These are phyloP conservation scores for Etheostoma perlongum DNA, from an alignment of 2,797 vertebrate genomes.

Conservation along the genomic window DNA sequence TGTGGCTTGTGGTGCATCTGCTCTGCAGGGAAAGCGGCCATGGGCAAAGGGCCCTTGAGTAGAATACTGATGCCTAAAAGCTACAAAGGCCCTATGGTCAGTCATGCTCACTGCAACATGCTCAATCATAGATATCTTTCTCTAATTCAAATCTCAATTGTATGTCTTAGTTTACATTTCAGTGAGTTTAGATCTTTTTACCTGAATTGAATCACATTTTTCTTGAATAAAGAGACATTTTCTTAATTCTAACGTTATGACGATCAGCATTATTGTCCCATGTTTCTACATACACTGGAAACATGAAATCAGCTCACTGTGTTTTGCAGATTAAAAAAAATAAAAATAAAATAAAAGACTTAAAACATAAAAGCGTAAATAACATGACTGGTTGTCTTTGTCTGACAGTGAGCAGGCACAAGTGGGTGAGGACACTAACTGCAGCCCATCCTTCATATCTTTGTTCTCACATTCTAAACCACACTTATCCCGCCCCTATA, in stretches of 20 bases:
- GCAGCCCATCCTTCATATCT: constrained; percentile 58
- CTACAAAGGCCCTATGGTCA: constrained; percentile 32
- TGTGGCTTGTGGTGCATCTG: constrained; percentile 28
- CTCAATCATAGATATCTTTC: constrained; percentile 5
- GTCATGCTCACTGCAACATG: constrained; percentile 10
- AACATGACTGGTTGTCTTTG: constrained; percentile 27
- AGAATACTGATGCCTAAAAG: constrained; percentile 31
- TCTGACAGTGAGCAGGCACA: constrained; percentile 36
- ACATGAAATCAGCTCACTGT: not conserved
- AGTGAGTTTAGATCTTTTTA: not conserved
- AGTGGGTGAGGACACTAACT: constrained; percentile 56
- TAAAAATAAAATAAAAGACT: not conserved
- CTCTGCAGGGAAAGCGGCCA: constrained; percentile 26
- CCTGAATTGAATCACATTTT: not conserved
- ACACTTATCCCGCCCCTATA: not conserved
- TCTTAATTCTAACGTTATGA: not conserved
- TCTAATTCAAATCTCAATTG: not conserved
- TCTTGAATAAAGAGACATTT: not conserved
- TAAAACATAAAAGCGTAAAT: not conserved
- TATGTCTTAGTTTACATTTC: not conserved
- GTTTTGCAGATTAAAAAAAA: not conserved
- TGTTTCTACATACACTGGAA: not conserved
- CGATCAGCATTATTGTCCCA: not conserved
- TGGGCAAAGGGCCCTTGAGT: constrained; percentile 44
- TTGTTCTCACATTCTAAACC: constrained; percentile 56